Conservation (phyloP, 2,888 invertebrate genomes). For the Cylindroiulus punctatus region DNA sequence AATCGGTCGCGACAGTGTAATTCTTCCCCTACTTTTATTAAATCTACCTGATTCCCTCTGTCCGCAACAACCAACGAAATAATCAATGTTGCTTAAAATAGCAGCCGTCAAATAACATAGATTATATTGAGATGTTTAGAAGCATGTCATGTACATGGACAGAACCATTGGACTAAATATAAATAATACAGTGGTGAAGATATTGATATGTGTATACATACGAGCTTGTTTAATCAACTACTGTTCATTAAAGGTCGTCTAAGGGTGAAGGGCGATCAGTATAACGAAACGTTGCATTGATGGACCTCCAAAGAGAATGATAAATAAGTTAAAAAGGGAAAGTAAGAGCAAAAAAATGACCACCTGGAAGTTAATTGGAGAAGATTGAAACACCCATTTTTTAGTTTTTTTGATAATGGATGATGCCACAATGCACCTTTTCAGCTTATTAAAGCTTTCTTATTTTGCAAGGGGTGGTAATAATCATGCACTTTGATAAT, state of each 20-base stretch:
- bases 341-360: background rate
- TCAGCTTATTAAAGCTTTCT: background rate
- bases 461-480: background rate
- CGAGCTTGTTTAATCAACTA: too few relatives aligned
- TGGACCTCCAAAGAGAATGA: background rate
- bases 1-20: too few relatives aligned
- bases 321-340: background rate
- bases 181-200: too few relatives aligned
- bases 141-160: too few relatives aligned
- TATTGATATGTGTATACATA: too few relatives aligned
- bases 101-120: background rate
- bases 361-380: constrained; percentile 33
- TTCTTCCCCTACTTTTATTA: too few relatives aligned
- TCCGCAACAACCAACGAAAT: too few relatives aligned
- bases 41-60: too few relatives aligned
- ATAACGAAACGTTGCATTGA: background rate
- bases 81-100: background rate
- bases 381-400: background rate
- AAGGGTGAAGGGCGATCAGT: too few relatives aligned
- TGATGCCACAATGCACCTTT: background rate
- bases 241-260: too few relatives aligned
- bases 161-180: too few relatives aligned
- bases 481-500: constrained; percentile 5
- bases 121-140: too few relatives aligned
- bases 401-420: background rate